Evolutionary conservation across 35 echinoderm and acorn worm genomes (phyloP).

Genomic region (Heliocidaris erythrogramma): DNA sequence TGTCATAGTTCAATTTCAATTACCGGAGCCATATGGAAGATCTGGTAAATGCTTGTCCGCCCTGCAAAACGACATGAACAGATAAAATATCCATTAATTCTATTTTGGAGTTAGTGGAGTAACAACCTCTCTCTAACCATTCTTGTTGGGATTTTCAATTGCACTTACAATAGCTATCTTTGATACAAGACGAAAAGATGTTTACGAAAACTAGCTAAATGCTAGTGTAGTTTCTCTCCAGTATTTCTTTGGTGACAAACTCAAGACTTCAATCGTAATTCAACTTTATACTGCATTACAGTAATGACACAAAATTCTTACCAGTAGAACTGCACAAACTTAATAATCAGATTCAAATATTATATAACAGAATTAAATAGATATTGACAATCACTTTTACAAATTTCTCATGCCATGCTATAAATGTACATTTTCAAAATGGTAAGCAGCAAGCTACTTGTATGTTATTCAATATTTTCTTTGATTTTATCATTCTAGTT

Average conservation of each 20-base stretch:
- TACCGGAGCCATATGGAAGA: constrained; percentile 22
- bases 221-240: not conserved
- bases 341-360: too few species aligned
- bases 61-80: not conserved
- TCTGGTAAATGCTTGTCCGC: not conserved
- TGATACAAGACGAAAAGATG: not conserved
- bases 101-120: constrained; percentile 11
- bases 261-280: too few species aligned
- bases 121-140: not conserved
- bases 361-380: too few species aligned
- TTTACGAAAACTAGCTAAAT: not conserved
- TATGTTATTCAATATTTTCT: too few species aligned
- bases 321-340: too few species aligned
- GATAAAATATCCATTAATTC: constrained; percentile 23
- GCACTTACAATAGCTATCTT: not conserved
- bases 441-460: too few species aligned
- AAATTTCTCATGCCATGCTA: too few species aligned
- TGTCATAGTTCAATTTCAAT: constrained; percentile 43
- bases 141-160: constrained; percentile 10
- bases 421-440: too few species aligned
- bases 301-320: too few species aligned
- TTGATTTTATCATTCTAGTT: too few species aligned
- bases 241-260: not conserved
- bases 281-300: too few species aligned
- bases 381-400: too few species aligned